Conservation (phyloP, 2,888 invertebrate species). For the Caenorhabditis virilis region DNA sequence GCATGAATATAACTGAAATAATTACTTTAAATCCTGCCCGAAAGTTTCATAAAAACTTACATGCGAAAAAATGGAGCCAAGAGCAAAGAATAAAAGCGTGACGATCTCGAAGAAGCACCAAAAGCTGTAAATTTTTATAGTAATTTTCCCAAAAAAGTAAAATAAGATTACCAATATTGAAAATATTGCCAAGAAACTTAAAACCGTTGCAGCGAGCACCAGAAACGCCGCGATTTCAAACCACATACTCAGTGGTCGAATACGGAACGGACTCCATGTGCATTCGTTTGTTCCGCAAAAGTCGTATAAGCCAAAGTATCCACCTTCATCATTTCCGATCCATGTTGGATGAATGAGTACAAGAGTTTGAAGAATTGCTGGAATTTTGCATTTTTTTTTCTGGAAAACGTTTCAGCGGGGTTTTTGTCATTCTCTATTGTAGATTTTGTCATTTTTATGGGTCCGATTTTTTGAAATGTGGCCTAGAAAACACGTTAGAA, state of each 20-base stretch:
- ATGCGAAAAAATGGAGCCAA: constrained; percentile 92
- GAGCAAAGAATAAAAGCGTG: constrained; percentile 87
- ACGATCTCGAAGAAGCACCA: constrained; percentile 56
- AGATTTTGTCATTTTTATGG: too few relatives aligned
- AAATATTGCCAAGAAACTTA: constrained; percentile 85
- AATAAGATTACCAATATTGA: constrained; percentile 76
- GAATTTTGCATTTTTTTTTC: too few relatives aligned
- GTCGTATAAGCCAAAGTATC: constrained; percentile 90
- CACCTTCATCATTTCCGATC: constrained; percentile 73
- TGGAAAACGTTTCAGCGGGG: too few relatives aligned
- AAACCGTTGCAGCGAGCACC: constrained; percentile 81
- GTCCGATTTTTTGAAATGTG: too few relatives aligned
- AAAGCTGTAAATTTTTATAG: constrained; percentile 35
- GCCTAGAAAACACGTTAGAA: too few relatives aligned
- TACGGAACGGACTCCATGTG: constrained; percentile 44
- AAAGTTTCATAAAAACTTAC: constrained; percentile 77
- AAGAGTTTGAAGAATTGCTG: constrained; percentile 88
- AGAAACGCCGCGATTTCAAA: constrained; percentile 86
- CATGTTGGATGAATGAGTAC: constrained; percentile 86
- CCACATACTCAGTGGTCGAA: constrained; percentile 80
- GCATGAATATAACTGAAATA: constrained; percentile 69
- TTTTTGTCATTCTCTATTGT: too few relatives aligned
- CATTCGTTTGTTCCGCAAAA: constrained; percentile 74
- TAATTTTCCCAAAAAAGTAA: neutral
- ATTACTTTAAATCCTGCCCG: too few relatives aligned